Evolutionary conservation across 1,140 invertebrate genomes (phyloP).

Genomic region (Tetragnatha versicolor): DNA sequence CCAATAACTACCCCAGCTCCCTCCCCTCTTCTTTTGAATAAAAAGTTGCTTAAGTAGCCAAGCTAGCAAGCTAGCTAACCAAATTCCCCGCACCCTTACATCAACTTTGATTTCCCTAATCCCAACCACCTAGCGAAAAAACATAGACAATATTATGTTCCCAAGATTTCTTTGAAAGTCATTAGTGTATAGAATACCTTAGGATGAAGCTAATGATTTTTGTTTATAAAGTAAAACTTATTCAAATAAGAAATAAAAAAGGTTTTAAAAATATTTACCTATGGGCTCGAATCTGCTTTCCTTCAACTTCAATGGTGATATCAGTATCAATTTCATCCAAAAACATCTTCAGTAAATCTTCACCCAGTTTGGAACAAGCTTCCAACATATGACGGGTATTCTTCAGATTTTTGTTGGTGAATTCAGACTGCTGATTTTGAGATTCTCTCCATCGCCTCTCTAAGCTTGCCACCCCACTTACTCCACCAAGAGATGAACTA

Average conservation of each 20-base stretch:
- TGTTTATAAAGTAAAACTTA: too few relatives aligned
- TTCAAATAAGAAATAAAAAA: not conserved
- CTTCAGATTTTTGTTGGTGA: not conserved
- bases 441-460: conserved; percentile 66
- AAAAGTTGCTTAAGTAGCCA: too few relatives aligned
- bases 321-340: conserved; percentile 86
- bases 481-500: conserved; percentile 46
- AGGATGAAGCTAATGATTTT: too few relatives aligned
- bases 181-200: too few relatives aligned
- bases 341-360: conserved; percentile 87
- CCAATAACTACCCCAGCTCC: too few relatives aligned
- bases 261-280: conserved; percentile 70
- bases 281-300: conserved; percentile 80
- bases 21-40: too few relatives aligned
- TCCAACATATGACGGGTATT: conserved; percentile 59
- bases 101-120: too few relatives aligned
- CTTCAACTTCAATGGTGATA: conserved; percentile 74
- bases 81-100: too few relatives aligned
- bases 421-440: conserved; percentile 64
- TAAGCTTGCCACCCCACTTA: conserved; percentile 37
- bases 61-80: too few relatives aligned
- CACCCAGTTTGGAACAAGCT: conserved; percentile 75
- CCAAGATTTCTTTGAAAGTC: too few relatives aligned
- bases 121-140: too few relatives aligned
- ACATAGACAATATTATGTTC: too few relatives aligned